Conservation (phyloP, 2,797 vertebrate genomes). For the Hephaestus fuliginosus region DNA sequence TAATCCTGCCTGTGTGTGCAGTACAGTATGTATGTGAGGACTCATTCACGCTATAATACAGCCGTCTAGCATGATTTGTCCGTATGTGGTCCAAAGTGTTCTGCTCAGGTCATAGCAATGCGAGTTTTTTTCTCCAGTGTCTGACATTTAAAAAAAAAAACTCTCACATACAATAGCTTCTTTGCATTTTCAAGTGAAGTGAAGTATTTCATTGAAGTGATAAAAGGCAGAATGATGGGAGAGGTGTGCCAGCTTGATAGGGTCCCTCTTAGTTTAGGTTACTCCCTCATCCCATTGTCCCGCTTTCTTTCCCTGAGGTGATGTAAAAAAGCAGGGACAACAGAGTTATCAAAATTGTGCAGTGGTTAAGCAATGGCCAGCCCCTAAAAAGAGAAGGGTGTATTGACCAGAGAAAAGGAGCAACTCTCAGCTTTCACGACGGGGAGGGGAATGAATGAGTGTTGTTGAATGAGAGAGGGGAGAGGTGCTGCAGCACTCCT, state of each 20-base stretch:
- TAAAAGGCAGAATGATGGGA: slow-evolving; percentile 41
- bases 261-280: slow-evolving; percentile 25
- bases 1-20: slow-evolving; percentile 21
- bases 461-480: slow-evolving; percentile 58
- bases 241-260: slow-evolving; percentile 39
- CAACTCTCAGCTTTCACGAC: slow-evolving; percentile 74
- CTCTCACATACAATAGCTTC: not conserved
- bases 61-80: slow-evolving; percentile 5
- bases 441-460: slow-evolving; percentile 70
- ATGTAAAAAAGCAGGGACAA: slow-evolving; percentile 38
- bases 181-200: slow-evolving; percentile 42
- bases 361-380: slow-evolving; percentile 80
- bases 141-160: slow-evolving; percentile 19
- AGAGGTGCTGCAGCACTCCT: slow-evolving; percentile 66
- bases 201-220: slow-evolving; percentile 27
- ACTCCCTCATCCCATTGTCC: slow-evolving; percentile 36
- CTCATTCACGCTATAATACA: not conserved
- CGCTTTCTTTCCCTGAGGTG: slow-evolving; percentile 27
- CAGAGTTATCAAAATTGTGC: slow-evolving; percentile 53
- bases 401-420: slow-evolving; percentile 56
- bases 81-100: slow-evolving; percentile 25
- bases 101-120: not conserved
- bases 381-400: slow-evolving; percentile 57
- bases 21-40: slow-evolving; percentile 11
- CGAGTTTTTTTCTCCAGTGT: not conserved